Base-by-base conservation (phyloP, 2,888 invertebrate species). In the Flexamia atlantica region DNA sequence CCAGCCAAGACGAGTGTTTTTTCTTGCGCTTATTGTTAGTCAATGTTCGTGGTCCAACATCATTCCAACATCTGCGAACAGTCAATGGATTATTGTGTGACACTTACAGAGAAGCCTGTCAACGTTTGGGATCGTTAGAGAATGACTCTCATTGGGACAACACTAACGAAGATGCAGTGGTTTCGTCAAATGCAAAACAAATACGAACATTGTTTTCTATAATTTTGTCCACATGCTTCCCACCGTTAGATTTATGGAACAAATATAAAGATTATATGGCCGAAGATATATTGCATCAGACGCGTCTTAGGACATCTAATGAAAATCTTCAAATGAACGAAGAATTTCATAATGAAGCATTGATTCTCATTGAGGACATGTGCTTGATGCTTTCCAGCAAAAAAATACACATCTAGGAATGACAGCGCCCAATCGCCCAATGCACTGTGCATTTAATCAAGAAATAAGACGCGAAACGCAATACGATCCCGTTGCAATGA, bases 61-160 rank as follows among this genome's bases (percentile, higher is more conserved):
- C 89, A 84, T 74, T 84, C 42, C 90, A 80, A 85, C 89, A 88
- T 90, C 89, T 84, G 89, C 84, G 23, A 87, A 86, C 20, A 85
- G 88, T 90, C 64, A 86, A 90, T 88, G 89, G 88, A 86, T 42
- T 72, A 86, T 17, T 88, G 70, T 89, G 86, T 85, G 86, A 50
- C 32, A 89, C 89, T 84, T 90, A 88, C 87, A 85, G 88, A 74
- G 90, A 90, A 89, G 91, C 90, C 25, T 90, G 89, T 87, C 86
- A 88, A 86, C 84, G 81, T 36, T 87, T 89, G 40, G 81, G 87
- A 80, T 88, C 90, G 76, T 87, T 89, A 20, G 88, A 89, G 86
- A 87, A 88, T 84, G 89, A 88, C 83, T 79, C 79, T 53, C 87
- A 88, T 87, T 88, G 88, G 87, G 87, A 88, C 70, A 53, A 64